These are phyloP conservation scores for Onychomys arenicola DNA, from an alignment of 2,797 vertebrate species.

Conservation along the genomic window DNA sequence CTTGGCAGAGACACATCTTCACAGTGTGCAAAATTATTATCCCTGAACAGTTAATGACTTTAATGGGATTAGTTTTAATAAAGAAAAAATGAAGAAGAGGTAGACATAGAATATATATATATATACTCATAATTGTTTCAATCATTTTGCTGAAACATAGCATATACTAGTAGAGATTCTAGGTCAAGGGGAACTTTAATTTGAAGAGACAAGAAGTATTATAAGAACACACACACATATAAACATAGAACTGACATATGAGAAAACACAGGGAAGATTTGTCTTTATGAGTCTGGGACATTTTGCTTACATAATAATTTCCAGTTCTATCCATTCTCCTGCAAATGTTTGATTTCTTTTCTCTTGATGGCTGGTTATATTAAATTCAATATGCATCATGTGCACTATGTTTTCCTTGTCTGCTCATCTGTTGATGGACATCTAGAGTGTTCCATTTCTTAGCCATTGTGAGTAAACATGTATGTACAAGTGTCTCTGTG, in stretches of 20 bases:
- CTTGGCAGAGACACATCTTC: background rate
- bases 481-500: background rate
- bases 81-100: background rate
- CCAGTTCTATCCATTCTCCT: background rate
- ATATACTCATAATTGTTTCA: background rate
- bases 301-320: background rate
- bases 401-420: background rate
- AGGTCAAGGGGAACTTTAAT: background rate
- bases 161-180: background rate
- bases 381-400: background rate
- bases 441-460: background rate
- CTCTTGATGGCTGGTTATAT: background rate
- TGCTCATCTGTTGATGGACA: background rate
- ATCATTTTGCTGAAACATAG: background rate
- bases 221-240: background rate
- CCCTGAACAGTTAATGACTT: background rate
- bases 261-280: background rate
- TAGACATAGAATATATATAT: background rate
- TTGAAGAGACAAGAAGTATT: background rate
- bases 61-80: background rate
- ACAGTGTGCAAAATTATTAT: background rate
- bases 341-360: background rate
- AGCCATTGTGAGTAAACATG: background rate
- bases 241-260: background rate
- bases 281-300: background rate